phyloP scores from a whole-genome alignment of 2,113 vertebrate species.

The Erpornis zantholeuca region DNA sequence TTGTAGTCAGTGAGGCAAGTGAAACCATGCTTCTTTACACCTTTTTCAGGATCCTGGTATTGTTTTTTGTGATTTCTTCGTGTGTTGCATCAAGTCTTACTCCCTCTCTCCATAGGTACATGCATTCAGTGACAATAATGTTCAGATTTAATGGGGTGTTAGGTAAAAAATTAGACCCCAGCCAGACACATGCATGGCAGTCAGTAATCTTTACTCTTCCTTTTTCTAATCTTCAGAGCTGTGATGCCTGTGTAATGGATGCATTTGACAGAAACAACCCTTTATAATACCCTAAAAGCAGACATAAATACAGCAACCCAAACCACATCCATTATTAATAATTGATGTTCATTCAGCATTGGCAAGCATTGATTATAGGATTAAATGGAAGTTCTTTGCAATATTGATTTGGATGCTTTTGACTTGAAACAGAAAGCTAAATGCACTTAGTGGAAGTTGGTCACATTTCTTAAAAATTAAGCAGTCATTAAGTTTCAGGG shows the following conservation, averaged over 20 bases:
- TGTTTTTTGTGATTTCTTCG: background rate
- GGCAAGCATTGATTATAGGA: conserved; percentile 69
- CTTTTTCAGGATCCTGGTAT: background rate
- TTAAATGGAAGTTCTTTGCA: conserved; percentile 64
- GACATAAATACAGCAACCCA: conserved; percentile 60
- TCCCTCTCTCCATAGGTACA: background rate
- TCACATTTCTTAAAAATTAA: conserved; percentile 58
- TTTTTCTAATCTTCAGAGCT: background rate
- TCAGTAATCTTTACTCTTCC: background rate
- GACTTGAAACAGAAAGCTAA: conserved; percentile 34
- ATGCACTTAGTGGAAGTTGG: conserved; percentile 26
- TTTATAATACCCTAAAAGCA: conserved; percentile 66
- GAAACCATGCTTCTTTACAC: background rate
- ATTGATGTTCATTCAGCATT: conserved; percentile 67
- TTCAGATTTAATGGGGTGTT: background rate
- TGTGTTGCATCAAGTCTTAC: background rate
- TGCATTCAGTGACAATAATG: background rate
- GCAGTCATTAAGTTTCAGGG: conserved; percentile 14
- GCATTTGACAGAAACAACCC: conserved; percentile 17
- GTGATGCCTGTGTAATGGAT: conserved; percentile 37
- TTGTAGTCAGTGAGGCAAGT: background rate
- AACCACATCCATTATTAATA: conserved; percentile 73
- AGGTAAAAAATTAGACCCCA: background rate
- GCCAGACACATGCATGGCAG: background rate
- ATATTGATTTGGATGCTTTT: conserved; percentile 52